phyloP scores from a whole-genome alignment of 2,113 vertebrate species.

The Crotophaga sulcirostris region DNA sequence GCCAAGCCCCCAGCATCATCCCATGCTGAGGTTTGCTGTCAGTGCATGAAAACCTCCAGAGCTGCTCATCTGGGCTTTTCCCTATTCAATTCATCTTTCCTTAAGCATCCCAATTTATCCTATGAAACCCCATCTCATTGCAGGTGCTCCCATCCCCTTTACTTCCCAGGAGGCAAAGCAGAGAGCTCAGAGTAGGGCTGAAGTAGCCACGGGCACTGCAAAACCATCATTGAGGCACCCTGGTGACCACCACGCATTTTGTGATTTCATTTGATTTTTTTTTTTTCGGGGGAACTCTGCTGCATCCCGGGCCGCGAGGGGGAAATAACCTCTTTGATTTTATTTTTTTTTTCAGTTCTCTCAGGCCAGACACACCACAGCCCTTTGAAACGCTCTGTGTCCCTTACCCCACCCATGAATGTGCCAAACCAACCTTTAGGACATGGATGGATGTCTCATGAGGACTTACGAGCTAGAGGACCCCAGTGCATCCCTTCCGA shows the following conservation, averaged over 20 bases:
- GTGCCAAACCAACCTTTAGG: slow-evolving; percentile 93
- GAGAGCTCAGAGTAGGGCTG: not conserved
- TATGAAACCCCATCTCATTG: not conserved
- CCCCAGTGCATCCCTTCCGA: slow-evolving; percentile 87
- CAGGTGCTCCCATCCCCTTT: not conserved
- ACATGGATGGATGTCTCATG: slow-evolving; percentile 99
- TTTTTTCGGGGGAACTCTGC: slow-evolving; percentile 55
- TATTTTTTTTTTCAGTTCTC: slow-evolving; percentile 84
- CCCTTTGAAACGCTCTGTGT: slow-evolving; percentile 98
- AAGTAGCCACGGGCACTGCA: not conserved
- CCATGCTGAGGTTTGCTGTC: not conserved
- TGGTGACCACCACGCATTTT: not conserved
- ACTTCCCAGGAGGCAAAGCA: not conserved
- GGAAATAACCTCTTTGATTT: slow-evolving; percentile 81
- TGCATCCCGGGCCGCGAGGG: slow-evolving; percentile 67
- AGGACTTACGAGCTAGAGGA: slow-evolving; percentile 93
- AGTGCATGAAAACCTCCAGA: not conserved
- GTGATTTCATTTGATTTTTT: not conserved
- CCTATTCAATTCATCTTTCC: not conserved
- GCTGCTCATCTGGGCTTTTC: not conserved
- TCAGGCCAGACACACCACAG: slow-evolving; percentile 94
- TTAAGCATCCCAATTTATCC: rapidly evolving
- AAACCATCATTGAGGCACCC: not conserved
- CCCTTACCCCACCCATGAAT: slow-evolving; percentile 97
- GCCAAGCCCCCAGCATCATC: rapidly evolving